Evolutionary conservation across 1,140 invertebrate species (phyloP), one percentile per base, ranked within the genome.

Genomic region (Magallana angulata): DNA sequence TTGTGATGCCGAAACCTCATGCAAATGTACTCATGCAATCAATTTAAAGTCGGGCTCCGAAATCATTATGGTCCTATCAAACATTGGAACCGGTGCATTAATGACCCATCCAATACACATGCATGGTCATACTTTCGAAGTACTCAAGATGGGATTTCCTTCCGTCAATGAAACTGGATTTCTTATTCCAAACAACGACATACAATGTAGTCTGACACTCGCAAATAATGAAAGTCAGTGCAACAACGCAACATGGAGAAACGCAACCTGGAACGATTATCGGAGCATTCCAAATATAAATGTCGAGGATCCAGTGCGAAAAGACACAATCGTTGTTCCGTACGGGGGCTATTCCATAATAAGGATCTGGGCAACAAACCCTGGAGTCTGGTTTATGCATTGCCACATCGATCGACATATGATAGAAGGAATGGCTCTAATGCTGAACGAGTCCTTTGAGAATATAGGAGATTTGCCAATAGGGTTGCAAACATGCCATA

Each of bases 281-380:
- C 87, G 88, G 7, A 90, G 87, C 57, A 56, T 91, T 16, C 86
- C 90, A 1, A 85, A 58, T 36, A 30, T 90, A 14, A 89, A 86
- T 18, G n/a, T 97, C 0, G 93, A 95, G 0, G 95, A 96, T 90
- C 96, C 97, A n/a, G 95, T 96, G 48, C 76, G 95, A 1, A 97
- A 97, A 93, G 97, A 97, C 90, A 97, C 97, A 0, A 95, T 97
- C 57, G 95, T 96, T 0, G 96, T 97, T 14, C 96, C 97, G 0
- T 96, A 96, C n/a, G 96, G 96, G 84, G 96, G 97, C 1, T 96
- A 96, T 1, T 96, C 96, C 0, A 96, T 96, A 16, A 89, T 97
- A 5, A 94, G 97, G 89, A 97, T 97, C 90, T 96, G 96, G 89
- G 96, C 97, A 1, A 95, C 97, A 90, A 97, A 97, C 95, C 97